These are phyloP conservation scores for Mastomys natalensis DNA, from an alignment of 2,113 vertebrate genomes.

Conservation along the genomic window DNA sequence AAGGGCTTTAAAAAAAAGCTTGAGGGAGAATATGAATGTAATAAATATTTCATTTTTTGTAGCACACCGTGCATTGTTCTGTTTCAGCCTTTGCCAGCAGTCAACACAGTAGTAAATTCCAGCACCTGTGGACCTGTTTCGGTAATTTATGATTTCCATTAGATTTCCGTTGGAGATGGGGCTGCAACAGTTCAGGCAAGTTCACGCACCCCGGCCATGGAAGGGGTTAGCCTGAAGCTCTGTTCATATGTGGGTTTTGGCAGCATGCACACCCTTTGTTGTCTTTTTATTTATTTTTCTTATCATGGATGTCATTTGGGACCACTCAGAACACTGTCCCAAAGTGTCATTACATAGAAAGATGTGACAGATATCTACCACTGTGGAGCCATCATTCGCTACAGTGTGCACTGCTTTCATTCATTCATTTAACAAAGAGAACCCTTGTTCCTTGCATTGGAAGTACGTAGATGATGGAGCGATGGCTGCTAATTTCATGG, in stretches of 20 bases:
- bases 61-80: conserved; percentile 84
- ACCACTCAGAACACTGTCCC: not conserved
- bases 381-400: not conserved
- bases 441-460: not conserved
- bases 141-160: conserved; percentile 90
- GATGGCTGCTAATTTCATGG: not conserved
- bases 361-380: not conserved
- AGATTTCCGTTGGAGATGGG: conserved; percentile 89
- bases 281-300: not conserved
- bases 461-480: not conserved
- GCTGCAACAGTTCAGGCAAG: conserved; percentile 82
- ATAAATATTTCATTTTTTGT: conserved; percentile 89
- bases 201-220: conserved; percentile 79
- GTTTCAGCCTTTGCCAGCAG: conserved; percentile 86
- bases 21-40: conserved; percentile 86
- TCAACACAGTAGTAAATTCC: conserved; percentile 88
- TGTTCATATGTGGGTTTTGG: conserved; percentile 57
- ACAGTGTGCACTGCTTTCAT: not conserved
- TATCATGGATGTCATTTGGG: conserved; percentile 4
- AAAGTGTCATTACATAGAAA: not conserved
- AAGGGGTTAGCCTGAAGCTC: conserved; percentile 54
- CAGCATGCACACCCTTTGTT: not conserved
- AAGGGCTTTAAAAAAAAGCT: conserved; percentile 81
- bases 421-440: not conserved
- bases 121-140: conserved; percentile 86